phyloP scores from a whole-genome alignment of 1,140 invertebrate species.

The Antheraea mylitta region DNA sequence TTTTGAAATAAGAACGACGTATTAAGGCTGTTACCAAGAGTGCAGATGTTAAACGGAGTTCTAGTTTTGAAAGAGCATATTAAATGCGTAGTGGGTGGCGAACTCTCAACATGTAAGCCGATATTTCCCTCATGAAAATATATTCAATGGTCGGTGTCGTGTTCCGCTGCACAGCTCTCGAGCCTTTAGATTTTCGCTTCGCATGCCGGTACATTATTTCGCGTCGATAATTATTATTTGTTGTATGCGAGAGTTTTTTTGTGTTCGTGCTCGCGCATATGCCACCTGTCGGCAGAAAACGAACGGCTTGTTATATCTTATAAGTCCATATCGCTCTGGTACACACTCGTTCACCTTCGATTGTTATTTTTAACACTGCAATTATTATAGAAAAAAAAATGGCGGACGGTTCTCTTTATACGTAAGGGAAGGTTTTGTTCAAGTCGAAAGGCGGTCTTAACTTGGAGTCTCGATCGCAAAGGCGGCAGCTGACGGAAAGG shows the following conservation, averaged over 20 bases:
- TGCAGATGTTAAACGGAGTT: slow-evolving; percentile 18
- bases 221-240: slow-evolving; percentile 72
- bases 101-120: slow-evolving; percentile 60
- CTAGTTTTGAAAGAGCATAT: slow-evolving; percentile 36
- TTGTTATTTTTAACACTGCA: slow-evolving; percentile 32
- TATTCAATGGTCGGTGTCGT: slow-evolving; percentile 70
- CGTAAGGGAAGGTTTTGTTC: not conserved
- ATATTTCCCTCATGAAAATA: slow-evolving; percentile 75
- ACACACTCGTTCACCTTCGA: slow-evolving; percentile 51
- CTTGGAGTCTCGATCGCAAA: slow-evolving; percentile 35
- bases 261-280: slow-evolving; percentile 30
- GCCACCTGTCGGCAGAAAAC: slow-evolving; percentile 52
- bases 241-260: slow-evolving; percentile 29
- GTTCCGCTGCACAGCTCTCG: slow-evolving; percentile 45
- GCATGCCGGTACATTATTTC: slow-evolving; percentile 76
- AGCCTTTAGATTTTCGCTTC: slow-evolving; percentile 73
- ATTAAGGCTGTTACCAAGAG: not conserved
- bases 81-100: slow-evolving; percentile 66
- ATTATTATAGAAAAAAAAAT: slow-evolving; percentile 16
- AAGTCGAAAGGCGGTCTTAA: slow-evolving; percentile 33
- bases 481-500: slow-evolving; percentile 60
- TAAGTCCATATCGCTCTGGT: slow-evolving; percentile 29
- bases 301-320: slow-evolving; percentile 9
- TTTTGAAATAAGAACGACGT: not conserved
- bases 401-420: too few relatives aligned